phyloP scores from a whole-genome alignment of 92 coral and sea anemone species.

The Porites cylindrica region DNA sequence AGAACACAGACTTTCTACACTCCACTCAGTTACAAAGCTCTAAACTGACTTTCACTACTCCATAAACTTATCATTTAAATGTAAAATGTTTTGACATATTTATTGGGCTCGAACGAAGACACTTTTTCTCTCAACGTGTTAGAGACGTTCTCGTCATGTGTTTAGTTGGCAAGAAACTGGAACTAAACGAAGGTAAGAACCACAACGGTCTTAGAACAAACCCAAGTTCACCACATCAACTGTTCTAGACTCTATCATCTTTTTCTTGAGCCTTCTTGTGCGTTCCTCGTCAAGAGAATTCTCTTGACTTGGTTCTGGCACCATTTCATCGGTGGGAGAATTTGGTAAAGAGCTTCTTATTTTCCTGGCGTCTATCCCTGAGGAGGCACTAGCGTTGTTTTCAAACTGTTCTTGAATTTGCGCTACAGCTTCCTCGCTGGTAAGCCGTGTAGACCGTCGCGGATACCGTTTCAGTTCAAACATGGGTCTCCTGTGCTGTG shows the following conservation, averaged over 20 bases:
- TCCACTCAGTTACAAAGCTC: too few relatives aligned
- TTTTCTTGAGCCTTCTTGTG: conserved; percentile 68
- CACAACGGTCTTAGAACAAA: conserved; percentile 41
- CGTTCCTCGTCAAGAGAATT: conserved; percentile 65
- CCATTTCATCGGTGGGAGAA: conserved; percentile 45
- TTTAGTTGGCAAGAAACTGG: too few relatives aligned
- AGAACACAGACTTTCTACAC: too few relatives aligned
- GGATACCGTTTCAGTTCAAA: conserved; percentile 28
- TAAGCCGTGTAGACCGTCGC: conserved; percentile 12
- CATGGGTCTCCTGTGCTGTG: conserved; percentile 20
- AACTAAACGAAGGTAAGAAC: too few relatives aligned
- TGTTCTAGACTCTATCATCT: conserved; percentile 72
- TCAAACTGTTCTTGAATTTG: conserved; percentile 47
- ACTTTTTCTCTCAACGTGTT: too few relatives aligned
- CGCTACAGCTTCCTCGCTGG: conserved; percentile 31
- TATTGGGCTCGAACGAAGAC: too few relatives aligned
- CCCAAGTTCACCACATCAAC: conserved; percentile 87
- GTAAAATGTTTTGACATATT: too few relatives aligned
- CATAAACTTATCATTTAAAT: too few relatives aligned
- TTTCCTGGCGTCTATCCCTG: conserved; percentile 47
- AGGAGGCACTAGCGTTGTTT: not conserved
- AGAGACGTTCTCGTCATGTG: too few relatives aligned
- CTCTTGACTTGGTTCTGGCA: not conserved
- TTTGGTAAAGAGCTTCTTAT: conserved; percentile 60
- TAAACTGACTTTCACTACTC: too few relatives aligned